Conservation (phyloP, 1,140 invertebrate species). For the Meteorus sp. region DNA sequence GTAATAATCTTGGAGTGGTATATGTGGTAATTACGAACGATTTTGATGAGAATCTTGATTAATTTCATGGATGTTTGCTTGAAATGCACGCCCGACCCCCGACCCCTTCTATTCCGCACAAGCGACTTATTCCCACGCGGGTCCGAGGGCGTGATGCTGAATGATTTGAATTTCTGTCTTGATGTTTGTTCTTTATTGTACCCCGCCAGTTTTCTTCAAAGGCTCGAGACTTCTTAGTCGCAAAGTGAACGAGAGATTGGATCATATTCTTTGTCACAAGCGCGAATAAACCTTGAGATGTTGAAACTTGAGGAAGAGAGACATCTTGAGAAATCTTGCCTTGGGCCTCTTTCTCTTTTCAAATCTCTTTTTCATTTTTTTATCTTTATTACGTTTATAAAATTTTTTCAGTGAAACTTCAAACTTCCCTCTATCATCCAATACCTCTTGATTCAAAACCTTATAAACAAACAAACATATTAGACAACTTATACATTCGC, state of each 20-base stretch:
- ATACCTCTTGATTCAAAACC: constrained; percentile 63
- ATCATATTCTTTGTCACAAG: constrained; percentile 61
- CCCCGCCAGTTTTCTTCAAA: constrained; percentile 47
- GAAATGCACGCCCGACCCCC: constrained; percentile 1
- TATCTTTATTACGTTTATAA: background rate
- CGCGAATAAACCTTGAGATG: constrained; percentile 51
- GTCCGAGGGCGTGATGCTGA: constrained; percentile 7
- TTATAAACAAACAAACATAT: constrained; percentile 62
- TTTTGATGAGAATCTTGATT: constrained; percentile 11
- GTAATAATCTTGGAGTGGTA: background rate
- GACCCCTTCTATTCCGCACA: background rate
- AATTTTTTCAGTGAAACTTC: constrained; percentile 58
- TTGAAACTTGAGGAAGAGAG: constrained; percentile 54
- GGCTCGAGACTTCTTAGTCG: constrained; percentile 56
- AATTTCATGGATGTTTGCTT: background rate
- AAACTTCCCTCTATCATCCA: constrained; percentile 62
- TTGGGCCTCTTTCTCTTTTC: constrained; percentile 43
- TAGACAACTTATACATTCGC: constrained; percentile 55
- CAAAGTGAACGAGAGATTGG: constrained; percentile 27
- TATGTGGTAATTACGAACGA: background rate
- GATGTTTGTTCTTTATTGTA: constrained; percentile 20
- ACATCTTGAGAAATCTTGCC: constrained; percentile 31
- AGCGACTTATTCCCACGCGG: background rate
- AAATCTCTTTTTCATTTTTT: constrained; percentile 21
- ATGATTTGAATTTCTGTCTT: constrained; percentile 27